Base-by-base conservation (phyloP, 1,140 invertebrate species). In the Drosophila arawakana region DNA sequence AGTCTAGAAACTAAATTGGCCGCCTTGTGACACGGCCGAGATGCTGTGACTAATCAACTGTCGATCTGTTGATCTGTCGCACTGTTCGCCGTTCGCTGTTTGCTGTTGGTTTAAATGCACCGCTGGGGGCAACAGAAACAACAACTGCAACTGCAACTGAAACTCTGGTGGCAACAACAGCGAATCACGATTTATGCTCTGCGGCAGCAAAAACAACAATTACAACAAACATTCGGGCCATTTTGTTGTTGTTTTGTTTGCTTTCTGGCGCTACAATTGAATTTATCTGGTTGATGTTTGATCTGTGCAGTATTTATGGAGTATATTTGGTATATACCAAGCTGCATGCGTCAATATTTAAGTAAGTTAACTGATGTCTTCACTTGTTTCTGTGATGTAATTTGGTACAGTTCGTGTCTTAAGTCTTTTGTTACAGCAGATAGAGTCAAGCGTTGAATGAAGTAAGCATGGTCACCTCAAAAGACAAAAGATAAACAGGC, bases 1-100 rank as follows among this genome's bases (percentile, higher is more conserved):
- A 54, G 57, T 73, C 71, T 68, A 68, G 71, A 73, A 68, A 73
- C 70, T 41, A 72, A 76, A 76, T 76, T 76, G 73, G 46, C 21
- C 66, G 58, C 50, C 71, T 68, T 68, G 71, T 73, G 69, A 63
- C 68, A 70, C 47, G 60, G 50, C 65, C 15, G 37, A 57, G 21
- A 55, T 78, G 80, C 80, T 54, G 35, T 84, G 81, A 84, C 81
- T 83, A 83, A 83, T 84, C 81, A 66, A 84, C 73, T 65, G 77
- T 58, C 73, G 67, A 59, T 58, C 66, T 54, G 67, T 43, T 35
- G 73, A 68, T 61, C 69, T 34, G 61, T 59, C 47, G n/a, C 25
- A 54, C 49, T 15, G 69, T 35, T 13, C 18, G 18, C 18, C 2
- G 18, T 21, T 9, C 18, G 18, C 18, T 21, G 18, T 21, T 9